phyloP scores from a whole-genome alignment of 2,113 vertebrate genomes.

The Heptranchias perlo region DNA sequence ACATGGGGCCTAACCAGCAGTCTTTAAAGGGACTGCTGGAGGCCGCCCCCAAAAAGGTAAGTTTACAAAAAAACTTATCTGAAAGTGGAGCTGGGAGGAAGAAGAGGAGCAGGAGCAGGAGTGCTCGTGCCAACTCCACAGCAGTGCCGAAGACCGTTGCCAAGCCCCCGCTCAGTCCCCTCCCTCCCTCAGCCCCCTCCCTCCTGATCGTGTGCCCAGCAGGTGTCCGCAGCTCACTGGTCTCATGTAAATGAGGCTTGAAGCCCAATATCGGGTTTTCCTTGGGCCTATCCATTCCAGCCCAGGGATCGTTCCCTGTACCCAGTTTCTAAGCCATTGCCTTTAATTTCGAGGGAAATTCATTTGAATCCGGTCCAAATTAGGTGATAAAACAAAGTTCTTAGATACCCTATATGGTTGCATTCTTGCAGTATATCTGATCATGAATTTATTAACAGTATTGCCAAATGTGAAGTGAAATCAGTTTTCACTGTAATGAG shows the following conservation, averaged over 20 bases:
- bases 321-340: neutral
- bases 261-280: neutral
- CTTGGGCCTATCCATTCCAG: too few species aligned
- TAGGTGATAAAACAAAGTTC: neutral
- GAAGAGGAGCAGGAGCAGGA: too few species aligned
- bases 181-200: too few species aligned
- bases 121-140: too few species aligned
- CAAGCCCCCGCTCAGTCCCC: too few species aligned
- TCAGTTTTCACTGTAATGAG: constrained; percentile 9
- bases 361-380: neutral
- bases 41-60: too few species aligned
- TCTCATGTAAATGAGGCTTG: neutral
- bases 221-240: neutral
- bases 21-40: too few species aligned
- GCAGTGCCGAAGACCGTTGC: too few species aligned
- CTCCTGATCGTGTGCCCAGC: too few species aligned
- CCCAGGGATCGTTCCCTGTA: neutral
- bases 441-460: neutral
- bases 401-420: neutral
- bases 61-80: too few species aligned
- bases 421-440: neutral
- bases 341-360: neutral
- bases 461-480: constrained; percentile 14
- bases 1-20: too few species aligned
- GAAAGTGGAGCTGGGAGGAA: too few species aligned